Evolutionary conservation across 1,140 invertebrate species (phyloP), one percentile per base, ranked within the genome.

Genomic region (Euura saliciscinereae): DNA sequence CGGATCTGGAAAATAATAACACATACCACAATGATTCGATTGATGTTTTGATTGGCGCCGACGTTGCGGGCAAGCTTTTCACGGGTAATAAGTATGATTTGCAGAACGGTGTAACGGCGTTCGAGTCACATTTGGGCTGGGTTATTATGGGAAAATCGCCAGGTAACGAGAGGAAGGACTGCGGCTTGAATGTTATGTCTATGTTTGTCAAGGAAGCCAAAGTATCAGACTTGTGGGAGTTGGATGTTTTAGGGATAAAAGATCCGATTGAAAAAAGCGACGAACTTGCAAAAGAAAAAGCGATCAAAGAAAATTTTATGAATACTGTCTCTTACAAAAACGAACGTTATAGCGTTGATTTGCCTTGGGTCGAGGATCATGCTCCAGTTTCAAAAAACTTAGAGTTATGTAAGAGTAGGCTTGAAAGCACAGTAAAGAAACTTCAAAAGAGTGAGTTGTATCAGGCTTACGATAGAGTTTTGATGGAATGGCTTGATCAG

Each of bases 201-300:
- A 75, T 82, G 73, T 76, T 81, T 46, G 69, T 85, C 28, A 69
- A 74, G 0, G 78, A 86, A 46, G 77, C 10, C 87, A 85, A 28
- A 28, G 1, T 28, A 28, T 28, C 28, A 28, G 28, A 28, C 28
- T 28, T 28, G 28, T 28, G 28, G 83, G 66, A 65, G 8, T 72
- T 88, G 43, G 85, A 87, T 68, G 75, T 77, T 28, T 43, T 87
- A 4, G 85, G 84, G 44, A 86, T 87, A 51, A 65, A 6, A 7
- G 82, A 88, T 73, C 82, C 83, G 0, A 69, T 74, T 11, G 75
- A 80, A 73, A 81, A 77, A 64, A 77, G 71, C 76, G 73, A 71
- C 77, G 45, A 44, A 68, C 66, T 66, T 72, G 28, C 78, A 81
- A 64, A 42, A 71, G n/a, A 73, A 82, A 71, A 75, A 42, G 77